Evolutionary conservation across 1,140 invertebrate genomes (phyloP).

Genomic region (Ceratina japonica): DNA sequence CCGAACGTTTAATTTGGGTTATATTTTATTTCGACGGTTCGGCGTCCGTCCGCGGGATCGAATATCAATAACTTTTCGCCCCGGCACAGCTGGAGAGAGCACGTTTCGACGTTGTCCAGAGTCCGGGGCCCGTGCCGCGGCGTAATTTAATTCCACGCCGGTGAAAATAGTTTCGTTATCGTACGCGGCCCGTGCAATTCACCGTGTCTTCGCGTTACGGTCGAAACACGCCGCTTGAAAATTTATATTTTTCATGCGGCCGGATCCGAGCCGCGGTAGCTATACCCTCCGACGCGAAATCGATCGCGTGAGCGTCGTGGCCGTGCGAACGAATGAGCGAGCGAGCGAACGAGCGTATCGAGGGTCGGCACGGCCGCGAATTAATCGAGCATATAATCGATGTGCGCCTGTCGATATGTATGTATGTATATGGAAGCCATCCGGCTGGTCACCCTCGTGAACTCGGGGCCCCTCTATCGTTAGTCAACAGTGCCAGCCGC

Average conservation of each 20-base stretch:
- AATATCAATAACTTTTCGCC: conserved; percentile 30
- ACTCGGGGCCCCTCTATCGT: conserved; percentile 65
- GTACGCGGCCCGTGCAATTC: not conserved
- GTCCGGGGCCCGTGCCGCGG: not conserved
- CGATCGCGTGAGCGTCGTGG: conserved; percentile 60
- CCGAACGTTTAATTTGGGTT: not conserved
- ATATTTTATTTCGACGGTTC: conserved; percentile 26
- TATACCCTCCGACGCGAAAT: conserved; percentile 51
- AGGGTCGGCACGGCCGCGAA: conserved; percentile 70
- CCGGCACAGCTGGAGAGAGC: not conserved
- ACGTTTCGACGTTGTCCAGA: conserved; percentile 16
- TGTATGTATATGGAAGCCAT: conserved; percentile 58
- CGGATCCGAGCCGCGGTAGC: conserved; percentile 1
- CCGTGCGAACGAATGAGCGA: conserved; percentile 58
- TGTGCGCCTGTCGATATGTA: conserved; percentile 71
- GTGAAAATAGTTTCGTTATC: conserved; percentile 38
- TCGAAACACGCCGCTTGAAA: not conserved
- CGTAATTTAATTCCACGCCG: conserved; percentile 27
- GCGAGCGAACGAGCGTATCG: conserved; percentile 61
- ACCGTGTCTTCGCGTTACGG: conserved; percentile 22
- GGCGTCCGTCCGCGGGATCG: conserved; percentile 2
- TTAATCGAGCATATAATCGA: conserved; percentile 79
- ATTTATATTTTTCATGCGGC: conserved; percentile 29
- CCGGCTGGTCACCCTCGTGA: conserved; percentile 66
- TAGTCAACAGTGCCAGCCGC: conserved; percentile 66